These are phyloP conservation scores for Lordiphosa fenestrarum DNA, from an alignment of 2,888 invertebrate species.

Conservation along the genomic window DNA sequence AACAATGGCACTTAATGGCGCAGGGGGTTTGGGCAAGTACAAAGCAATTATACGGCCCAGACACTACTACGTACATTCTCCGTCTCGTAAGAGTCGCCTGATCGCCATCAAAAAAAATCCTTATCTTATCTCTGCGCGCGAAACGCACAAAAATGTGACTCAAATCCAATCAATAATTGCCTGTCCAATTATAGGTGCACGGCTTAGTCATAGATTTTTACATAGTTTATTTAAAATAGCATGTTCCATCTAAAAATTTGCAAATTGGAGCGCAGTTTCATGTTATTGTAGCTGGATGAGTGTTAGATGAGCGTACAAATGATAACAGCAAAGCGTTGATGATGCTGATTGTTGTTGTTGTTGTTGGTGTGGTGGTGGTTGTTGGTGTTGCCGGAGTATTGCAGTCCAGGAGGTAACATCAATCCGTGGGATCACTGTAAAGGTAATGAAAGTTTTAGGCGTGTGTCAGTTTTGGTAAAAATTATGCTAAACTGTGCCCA, in stretches of 20 bases:
- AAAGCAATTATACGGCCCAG: conserved; percentile 37
- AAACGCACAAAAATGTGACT: conserved; percentile 14
- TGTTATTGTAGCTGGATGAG: conserved; percentile 34
- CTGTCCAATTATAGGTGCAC: conserved; percentile 8
- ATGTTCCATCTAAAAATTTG: conserved; percentile 61
- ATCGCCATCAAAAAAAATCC: conserved; percentile 35
- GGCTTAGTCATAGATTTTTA: conserved; percentile 54
- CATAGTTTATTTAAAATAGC: conserved; percentile 71
- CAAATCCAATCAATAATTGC: conserved; percentile 36
- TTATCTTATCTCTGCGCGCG: conserved; percentile 30
- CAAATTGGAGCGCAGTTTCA: conserved; percentile 45
- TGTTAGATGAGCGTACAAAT: conserved; percentile 32
- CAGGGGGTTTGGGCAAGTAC: conserved; percentile 35
- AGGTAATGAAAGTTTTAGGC: background rate
- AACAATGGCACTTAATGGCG: conserved; percentile 11
- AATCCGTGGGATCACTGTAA: conserved; percentile 79
- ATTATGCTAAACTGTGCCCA: too few species aligned
- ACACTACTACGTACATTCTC: conserved; percentile 3
- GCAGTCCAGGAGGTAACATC: conserved; percentile 58
- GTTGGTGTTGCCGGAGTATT: conserved; percentile 28
- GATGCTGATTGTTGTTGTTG: conserved; percentile 21
- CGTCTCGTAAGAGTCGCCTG: conserved; percentile 47
- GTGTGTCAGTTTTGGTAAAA: too few species aligned
- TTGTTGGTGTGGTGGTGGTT: conserved; percentile 28
- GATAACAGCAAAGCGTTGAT: conserved; percentile 16